phyloP scores from a whole-genome alignment of 2,797 vertebrate genomes.

The Tolypeutes matacus region DNA sequence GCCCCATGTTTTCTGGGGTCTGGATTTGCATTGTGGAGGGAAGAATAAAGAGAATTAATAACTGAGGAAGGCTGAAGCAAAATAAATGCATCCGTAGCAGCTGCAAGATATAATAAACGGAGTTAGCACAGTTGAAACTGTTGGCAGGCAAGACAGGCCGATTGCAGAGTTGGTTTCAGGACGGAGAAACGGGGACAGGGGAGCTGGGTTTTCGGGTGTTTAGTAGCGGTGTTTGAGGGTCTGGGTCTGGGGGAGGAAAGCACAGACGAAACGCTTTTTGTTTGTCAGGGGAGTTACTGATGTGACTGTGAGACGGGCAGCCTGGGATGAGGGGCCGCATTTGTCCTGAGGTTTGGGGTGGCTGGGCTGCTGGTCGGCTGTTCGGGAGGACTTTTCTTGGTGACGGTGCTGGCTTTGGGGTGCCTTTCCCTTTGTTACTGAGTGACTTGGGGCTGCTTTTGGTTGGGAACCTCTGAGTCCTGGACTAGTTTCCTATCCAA shows the following conservation, averaged over 20 bases:
- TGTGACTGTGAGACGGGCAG: neutral
- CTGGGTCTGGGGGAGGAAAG: neutral
- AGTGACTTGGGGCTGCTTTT: neutral
- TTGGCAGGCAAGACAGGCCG: conserved; percentile 88
- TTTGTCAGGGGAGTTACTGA: neutral
- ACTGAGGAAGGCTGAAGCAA: neutral
- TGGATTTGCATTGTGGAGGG: neutral
- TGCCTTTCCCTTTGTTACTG: conserved; percentile 55
- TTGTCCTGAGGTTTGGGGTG: neutral
- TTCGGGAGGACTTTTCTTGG: neutral
- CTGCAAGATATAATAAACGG: conserved; percentile 36
- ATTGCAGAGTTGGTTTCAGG: conserved; percentile 78
- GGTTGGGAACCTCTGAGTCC: conserved; percentile 10
- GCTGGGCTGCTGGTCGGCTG: neutral
- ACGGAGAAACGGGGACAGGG: neutral
- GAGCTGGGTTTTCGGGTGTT: neutral
- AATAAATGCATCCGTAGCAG: conserved; percentile 23
- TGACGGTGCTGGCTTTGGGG: neutral
- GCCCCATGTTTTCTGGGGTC: neutral
- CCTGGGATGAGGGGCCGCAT: neutral
- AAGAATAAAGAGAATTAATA: neutral
- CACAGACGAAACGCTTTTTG: neutral
- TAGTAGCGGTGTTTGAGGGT: neutral
- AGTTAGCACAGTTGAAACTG: conserved; percentile 67
- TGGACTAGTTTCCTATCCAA: neutral